Evolutionary conservation across 2,113 vertebrate species (phyloP).

Genomic region (Ptilonorhynchus violaceus): DNA sequence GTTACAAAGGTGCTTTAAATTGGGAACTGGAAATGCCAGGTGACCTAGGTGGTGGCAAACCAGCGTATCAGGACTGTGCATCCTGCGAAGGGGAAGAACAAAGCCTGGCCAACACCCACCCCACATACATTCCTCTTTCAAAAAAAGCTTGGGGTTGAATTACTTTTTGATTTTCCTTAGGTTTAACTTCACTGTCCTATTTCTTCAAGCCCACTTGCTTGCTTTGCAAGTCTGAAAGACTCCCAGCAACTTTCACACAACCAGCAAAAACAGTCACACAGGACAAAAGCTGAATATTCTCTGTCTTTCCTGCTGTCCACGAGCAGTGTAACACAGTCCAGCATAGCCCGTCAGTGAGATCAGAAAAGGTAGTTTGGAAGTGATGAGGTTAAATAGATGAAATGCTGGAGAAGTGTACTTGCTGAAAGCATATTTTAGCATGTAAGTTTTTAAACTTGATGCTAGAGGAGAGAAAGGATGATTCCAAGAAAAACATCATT

Average conservation of each 20-base stretch:
- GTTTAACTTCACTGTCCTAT: background rate
- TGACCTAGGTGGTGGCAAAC: background rate
- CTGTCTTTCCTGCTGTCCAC: background rate
- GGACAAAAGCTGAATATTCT: background rate
- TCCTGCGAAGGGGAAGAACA: background rate
- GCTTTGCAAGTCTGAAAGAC: background rate
- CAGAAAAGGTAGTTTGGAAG: background rate
- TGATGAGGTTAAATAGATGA: background rate
- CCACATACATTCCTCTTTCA: background rate
- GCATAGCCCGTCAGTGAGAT: background rate
- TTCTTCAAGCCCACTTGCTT: background rate
- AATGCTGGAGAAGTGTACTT: background rate
- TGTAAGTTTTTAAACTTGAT: background rate
- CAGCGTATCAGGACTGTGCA: accelerated
- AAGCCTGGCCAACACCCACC: background rate
- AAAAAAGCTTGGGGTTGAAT: background rate
- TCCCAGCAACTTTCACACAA: background rate
- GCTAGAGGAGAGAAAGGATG: background rate
- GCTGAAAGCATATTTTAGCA: background rate
- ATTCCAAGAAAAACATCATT: background rate
- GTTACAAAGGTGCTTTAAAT: background rate
- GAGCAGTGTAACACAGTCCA: background rate
- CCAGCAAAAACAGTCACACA: accelerated
- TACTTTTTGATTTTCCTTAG: background rate
- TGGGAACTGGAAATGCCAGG: background rate